Percentiles rank a stretch among this genome's conserved stretches.
These are phyloP conservation scores for Therioaphis trifolii DNA, from an alignment of 2,888 invertebrate genomes.

Conservation along the genomic window DNA sequence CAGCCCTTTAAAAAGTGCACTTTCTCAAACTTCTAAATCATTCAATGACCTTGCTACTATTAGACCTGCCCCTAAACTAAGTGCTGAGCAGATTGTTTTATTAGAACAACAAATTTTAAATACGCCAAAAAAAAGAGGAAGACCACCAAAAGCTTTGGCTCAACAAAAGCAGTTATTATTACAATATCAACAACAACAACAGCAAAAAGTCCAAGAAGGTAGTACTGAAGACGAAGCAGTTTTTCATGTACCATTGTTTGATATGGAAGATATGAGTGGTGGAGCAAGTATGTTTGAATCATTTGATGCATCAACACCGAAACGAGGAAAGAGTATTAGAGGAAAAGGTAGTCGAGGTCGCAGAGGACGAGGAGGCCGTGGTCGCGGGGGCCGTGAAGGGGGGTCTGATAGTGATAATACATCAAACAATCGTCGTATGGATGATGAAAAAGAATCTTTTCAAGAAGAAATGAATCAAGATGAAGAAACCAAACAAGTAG, in stretches of 20 bases:
- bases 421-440: constrained; percentile 1
- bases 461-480: constrained; percentile 60
- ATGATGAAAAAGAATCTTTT: constrained; percentile 40
- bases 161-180: constrained; percentile 61
- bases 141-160: constrained; percentile 62
- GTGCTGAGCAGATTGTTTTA: constrained; percentile 53
- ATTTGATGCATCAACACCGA: constrained; percentile 57
- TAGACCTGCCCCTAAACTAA: constrained; percentile 37
- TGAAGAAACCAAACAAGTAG: constrained; percentile 62
- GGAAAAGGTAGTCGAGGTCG: constrained; percentile 43
- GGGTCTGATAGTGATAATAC: constrained; percentile 40
- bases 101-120: constrained; percentile 60
- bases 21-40: constrained; percentile 48
- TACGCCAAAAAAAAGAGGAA: constrained; percentile 63
- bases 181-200: constrained; percentile 55
- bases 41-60: constrained; percentile 52
- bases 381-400: constrained; percentile 14
- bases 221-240: constrained; percentile 35
- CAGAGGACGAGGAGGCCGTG: constrained; percentile 49
- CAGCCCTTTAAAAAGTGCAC: constrained; percentile 52
- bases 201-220: constrained; percentile 28
- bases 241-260: constrained; percentile 59
- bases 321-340: constrained; percentile 42
- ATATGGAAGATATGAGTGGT: constrained; percentile 59
- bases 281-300: constrained; percentile 32